Conservation (phyloP, 2,113 vertebrate species). For the Holacanthus passer region DNA sequence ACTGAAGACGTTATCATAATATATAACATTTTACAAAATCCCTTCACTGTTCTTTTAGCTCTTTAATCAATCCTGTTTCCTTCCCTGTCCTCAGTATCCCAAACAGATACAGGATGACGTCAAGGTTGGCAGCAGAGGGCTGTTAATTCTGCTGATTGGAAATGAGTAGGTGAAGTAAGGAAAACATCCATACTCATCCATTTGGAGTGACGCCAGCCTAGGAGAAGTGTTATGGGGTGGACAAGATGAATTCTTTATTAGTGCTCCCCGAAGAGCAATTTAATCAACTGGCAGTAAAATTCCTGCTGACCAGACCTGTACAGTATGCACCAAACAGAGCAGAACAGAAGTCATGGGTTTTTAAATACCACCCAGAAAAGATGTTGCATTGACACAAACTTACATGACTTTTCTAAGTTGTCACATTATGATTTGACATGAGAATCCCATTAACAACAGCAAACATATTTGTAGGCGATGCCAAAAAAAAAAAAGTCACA, state of each 20-base stretch:
- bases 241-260: conserved; percentile 54
- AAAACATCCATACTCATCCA: conserved; percentile 38
- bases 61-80: not conserved
- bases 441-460: conserved; percentile 11
- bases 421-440: not conserved
- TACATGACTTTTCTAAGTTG: not conserved
- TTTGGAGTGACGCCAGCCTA: conserved; percentile 33
- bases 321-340: conserved; percentile 25
- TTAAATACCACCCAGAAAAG: not conserved
- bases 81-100: conserved; percentile 5
- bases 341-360: conserved; percentile 6
- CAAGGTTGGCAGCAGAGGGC: conserved; percentile 28
- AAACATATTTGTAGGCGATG: conserved; percentile 19
- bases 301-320: conserved; percentile 26
- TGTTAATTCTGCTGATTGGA: conserved; percentile 49
- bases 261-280: conserved; percentile 47
- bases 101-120: conserved; percentile 24
- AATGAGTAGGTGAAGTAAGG: conserved; percentile 21
- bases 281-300: conserved; percentile 55
- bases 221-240: conserved; percentile 16
- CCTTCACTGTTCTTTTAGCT: not conserved
- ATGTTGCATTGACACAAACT: not conserved
- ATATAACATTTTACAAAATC: not conserved
- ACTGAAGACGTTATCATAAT: not conserved
- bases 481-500: conserved; percentile 18